Evolutionary conservation across 2,888 invertebrate species (phyloP), one percentile per base, ranked within the genome.

Genomic region (Dinocampus coccinellae): DNA sequence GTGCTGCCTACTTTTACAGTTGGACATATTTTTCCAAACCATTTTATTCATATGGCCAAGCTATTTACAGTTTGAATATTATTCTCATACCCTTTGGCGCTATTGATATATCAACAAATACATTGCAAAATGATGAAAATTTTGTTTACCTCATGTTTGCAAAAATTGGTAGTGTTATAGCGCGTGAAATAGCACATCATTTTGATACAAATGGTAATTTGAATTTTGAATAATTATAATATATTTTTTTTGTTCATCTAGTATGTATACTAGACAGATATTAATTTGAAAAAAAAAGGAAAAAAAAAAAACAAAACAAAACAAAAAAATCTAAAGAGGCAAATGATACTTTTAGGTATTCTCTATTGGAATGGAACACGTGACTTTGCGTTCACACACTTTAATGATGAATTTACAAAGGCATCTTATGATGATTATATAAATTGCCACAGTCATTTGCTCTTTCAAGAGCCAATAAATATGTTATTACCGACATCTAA

Each of bases 1-100:
- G 10, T 62, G n/a, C 16, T 36, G 13, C 22, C 36, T 22, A 42
- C 55, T 7, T 71, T 33, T 47, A 3, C 66, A 79, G 83, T 62
- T 83, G 83, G 84, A 82, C 79, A 22, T 77, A 79, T 57, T 79
- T 82, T 34, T 77, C 83, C 42, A 77, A 75, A 36, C 80, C 83
- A 1, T 82, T 80, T 65, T 80, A 83, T 29, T 72, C 81, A 10
- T 70, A 72, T 22, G 73, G 76, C 10, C 72, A 66, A 63, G 74
- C 76, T 9, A 76, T 84, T 34, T 78, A 81, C 39, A 69, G 70
- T 42, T 65, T 80, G 36, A 79, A 82, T 65, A 75, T 78, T 1
- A 74, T 83, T 47, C 72, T 80, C 29, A 73, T 84, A 73, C 83
- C 83, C 10, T 81, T 79, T 20, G 83, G 82, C 36, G 80, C 78